phyloP scores from a whole-genome alignment of 1,140 invertebrate species.

The Lutraria rhynchaena region DNA sequence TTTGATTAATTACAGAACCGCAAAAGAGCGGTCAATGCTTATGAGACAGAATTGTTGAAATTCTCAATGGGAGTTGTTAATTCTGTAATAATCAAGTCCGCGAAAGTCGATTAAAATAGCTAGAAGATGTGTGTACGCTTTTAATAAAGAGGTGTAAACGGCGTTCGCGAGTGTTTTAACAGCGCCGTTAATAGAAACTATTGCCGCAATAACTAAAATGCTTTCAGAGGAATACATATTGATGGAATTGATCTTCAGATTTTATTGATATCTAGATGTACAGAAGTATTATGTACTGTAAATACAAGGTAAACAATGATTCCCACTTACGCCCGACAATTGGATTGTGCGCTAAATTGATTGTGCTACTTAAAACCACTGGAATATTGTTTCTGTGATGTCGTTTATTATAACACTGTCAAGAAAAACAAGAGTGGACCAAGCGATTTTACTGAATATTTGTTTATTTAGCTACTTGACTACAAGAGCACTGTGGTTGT shows the following conservation, averaged over 20 bases:
- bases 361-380: conserved; percentile 34
- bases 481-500: too few relatives aligned
- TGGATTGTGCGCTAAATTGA: conserved; percentile 48
- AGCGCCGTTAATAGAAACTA: conserved; percentile 8
- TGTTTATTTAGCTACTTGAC: too few relatives aligned
- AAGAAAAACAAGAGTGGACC: conserved; percentile 27
- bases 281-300: conserved; percentile 37
- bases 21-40: not conserved
- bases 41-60: conserved; percentile 29
- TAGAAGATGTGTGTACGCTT: not conserved
- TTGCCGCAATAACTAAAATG: conserved; percentile 7
- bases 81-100: conserved; percentile 44
- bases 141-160: conserved; percentile 36
- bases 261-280: conserved; percentile 44
- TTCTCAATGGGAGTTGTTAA: conserved; percentile 14
- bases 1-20: conserved; percentile 33
- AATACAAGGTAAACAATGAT: conserved; percentile 50
- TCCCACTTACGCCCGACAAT: conserved; percentile 43
- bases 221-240: conserved; percentile 37
- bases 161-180: not conserved
- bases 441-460: too few relatives aligned
- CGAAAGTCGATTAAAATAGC: not conserved
- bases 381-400: not conserved
- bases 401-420: conserved; percentile 13
- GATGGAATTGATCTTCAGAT: conserved; percentile 48